Percentiles rank a stretch among this genome's conserved stretches.
phyloP scores from a whole-genome alignment of 2,113 vertebrate genomes.

The Peromyscus californicus region DNA sequence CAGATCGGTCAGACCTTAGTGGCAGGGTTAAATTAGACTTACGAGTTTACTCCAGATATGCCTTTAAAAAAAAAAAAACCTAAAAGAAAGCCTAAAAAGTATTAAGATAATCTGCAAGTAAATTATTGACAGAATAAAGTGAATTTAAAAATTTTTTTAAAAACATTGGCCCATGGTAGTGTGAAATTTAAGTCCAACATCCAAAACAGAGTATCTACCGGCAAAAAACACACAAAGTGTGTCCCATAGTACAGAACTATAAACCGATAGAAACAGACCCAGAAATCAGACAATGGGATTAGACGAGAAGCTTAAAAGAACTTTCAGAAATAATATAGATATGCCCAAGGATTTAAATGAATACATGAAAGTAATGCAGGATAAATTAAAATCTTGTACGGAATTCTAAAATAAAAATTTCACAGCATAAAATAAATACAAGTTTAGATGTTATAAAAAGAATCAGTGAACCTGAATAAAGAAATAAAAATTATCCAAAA shows the following conservation, averaged over 20 bases:
- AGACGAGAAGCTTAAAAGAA: conserved; percentile 41
- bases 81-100: conserved; percentile 35
- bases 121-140: conserved; percentile 37
- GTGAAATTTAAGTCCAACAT: conserved; percentile 54
- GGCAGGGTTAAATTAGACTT: not conserved
- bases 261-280: conserved; percentile 12
- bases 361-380: not conserved
- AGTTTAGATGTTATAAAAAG: not conserved
- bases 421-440: not conserved
- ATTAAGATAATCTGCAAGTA: conserved; percentile 48
- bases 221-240: conserved; percentile 3
- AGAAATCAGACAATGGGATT: conserved; percentile 39
- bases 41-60: not conserved
- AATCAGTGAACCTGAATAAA: not conserved
- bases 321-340: conserved; percentile 15
- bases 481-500: not conserved
- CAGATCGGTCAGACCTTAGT: conserved; percentile 9
- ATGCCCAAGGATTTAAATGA: not conserved
- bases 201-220: not conserved
- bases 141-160: not conserved
- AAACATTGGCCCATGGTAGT: not conserved
- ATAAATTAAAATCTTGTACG: not conserved
- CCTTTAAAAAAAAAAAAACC: not conserved
- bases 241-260: not conserved
- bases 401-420: not conserved